These are phyloP conservation scores for Schlechtendalia chinensis DNA, from an alignment of 1,140 invertebrate genomes.

Conservation along the genomic window DNA sequence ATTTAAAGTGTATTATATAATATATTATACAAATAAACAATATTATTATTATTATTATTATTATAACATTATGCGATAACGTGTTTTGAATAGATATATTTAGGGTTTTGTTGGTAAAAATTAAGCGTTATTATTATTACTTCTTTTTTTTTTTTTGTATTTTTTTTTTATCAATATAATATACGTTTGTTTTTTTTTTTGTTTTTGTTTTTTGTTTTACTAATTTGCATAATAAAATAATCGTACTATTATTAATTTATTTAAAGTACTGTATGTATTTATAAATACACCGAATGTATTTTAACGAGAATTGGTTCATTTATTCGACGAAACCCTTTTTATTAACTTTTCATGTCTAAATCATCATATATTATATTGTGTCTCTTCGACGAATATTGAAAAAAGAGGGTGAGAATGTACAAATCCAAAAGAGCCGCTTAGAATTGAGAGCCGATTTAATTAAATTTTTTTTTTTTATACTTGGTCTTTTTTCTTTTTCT, in stretches of 20 bases:
- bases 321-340: background rate
- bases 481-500: background rate
- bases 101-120: slow-evolving; percentile 47
- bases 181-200: background rate
- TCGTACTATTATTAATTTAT: slow-evolving; percentile 43
- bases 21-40: background rate
- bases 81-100: slow-evolving; percentile 42
- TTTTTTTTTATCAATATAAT: slow-evolving; percentile 19
- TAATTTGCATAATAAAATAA: slow-evolving; percentile 39
- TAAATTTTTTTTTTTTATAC: slow-evolving; percentile 23
- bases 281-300: slow-evolving; percentile 19
- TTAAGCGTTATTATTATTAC: slow-evolving; percentile 40
- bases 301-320: background rate
- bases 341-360: background rate
- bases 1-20: slow-evolving; percentile 6
- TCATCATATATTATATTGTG: background rate
- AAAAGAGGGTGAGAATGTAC: slow-evolving; percentile 30
- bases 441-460: slow-evolving; percentile 36
- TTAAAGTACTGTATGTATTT: slow-evolving; percentile 28
- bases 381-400: background rate
- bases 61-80: slow-evolving; percentile 14
- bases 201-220: slow-evolving; percentile 6
- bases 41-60: slow-evolving; percentile 8
- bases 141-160: slow-evolving; percentile 26
- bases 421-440: slow-evolving; percentile 20